Percentiles rank a stretch among this genome's conserved stretches.
Evolutionary conservation across 1,140 invertebrate species (phyloP).

Genomic region (Zophobas morio): DNA sequence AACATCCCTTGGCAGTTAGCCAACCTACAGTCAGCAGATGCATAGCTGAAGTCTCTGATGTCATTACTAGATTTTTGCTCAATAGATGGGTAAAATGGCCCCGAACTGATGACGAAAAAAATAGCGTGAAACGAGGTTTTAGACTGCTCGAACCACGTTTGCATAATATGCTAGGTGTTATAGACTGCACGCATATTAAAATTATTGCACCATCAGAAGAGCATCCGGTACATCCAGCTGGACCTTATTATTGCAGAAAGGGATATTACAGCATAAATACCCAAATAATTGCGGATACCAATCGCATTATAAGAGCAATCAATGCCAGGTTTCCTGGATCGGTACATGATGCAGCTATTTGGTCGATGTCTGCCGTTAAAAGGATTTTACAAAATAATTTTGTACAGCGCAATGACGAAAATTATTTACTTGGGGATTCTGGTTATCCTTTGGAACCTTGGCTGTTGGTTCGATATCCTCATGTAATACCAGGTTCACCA

Average conservation of each 20-base stretch:
- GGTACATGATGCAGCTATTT: conserved; percentile 22
- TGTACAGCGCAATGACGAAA: background rate
- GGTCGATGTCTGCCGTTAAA: conserved; percentile 9
- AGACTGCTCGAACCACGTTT: background rate
- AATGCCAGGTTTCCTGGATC: conserved; percentile 26
- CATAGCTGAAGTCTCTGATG: too few relatives aligned
- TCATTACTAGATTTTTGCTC: too few relatives aligned
- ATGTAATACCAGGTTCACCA: background rate
- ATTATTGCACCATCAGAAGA: too few relatives aligned
- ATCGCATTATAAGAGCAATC: background rate
- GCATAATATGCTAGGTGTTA: background rate
- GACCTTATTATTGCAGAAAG: background rate
- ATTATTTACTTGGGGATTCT: conserved; percentile 37
- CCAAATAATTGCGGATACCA: conserved; percentile 3
- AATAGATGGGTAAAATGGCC: too few relatives aligned
- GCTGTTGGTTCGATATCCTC: conserved; percentile 6
- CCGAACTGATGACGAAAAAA: too few relatives aligned
- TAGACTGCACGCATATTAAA: background rate
- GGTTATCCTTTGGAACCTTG: conserved; percentile 31
- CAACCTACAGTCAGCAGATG: too few relatives aligned
- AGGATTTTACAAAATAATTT: background rate
- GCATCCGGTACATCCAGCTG: background rate
- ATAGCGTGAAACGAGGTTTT: background rate
- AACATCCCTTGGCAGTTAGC: too few relatives aligned
- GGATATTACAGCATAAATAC: background rate